A percentile compares a stretch with the other conserved stretches of the same genome.
phyloP scores from a whole-genome alignment of 2,888 invertebrate genomes.

The Punctoribates punctum region DNA sequence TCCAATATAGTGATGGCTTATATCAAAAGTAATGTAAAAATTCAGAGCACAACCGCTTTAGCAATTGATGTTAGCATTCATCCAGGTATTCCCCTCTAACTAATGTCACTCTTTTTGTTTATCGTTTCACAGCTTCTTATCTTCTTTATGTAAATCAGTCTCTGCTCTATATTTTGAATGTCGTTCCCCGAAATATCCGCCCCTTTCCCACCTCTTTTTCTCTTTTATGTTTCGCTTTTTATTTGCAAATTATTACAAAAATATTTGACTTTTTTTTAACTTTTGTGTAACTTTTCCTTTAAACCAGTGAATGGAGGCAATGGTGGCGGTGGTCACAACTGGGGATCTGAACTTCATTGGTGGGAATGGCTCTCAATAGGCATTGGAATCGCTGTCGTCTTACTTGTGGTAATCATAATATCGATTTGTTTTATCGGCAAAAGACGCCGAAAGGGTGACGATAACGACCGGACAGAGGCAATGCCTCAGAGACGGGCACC shows the following conservation, averaged over 20 bases:
- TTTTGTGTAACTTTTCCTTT: background rate
- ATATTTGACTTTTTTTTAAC: background rate
- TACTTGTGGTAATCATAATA: constrained; percentile 33
- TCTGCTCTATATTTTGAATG: background rate
- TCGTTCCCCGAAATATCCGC: too few relatives aligned
- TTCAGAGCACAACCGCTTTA: constrained; percentile 40
- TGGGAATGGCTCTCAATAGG: constrained; percentile 19
- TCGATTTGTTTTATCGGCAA: constrained; percentile 19
- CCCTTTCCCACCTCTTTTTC: background rate
- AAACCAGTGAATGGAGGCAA: background rate
- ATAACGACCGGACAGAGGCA: background rate
- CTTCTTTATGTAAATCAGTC: background rate
- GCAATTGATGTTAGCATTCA: constrained; percentile 38
- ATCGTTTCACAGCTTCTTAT: too few relatives aligned
- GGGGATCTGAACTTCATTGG: constrained; percentile 12
- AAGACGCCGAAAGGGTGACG: background rate
- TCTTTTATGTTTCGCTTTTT: too few relatives aligned
- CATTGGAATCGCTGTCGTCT: constrained; percentile 7
- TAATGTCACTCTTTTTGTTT: background rate
- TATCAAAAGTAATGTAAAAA: constrained; percentile 45
- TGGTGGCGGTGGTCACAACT: background rate
- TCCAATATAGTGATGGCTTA: constrained; percentile 39
- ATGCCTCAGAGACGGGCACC: background rate
- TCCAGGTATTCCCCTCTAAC: constrained; percentile 33
- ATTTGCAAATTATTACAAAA: too few relatives aligned